Conservation (phyloP, 2,888 invertebrate species). For the Phaonia tiefii region DNA sequence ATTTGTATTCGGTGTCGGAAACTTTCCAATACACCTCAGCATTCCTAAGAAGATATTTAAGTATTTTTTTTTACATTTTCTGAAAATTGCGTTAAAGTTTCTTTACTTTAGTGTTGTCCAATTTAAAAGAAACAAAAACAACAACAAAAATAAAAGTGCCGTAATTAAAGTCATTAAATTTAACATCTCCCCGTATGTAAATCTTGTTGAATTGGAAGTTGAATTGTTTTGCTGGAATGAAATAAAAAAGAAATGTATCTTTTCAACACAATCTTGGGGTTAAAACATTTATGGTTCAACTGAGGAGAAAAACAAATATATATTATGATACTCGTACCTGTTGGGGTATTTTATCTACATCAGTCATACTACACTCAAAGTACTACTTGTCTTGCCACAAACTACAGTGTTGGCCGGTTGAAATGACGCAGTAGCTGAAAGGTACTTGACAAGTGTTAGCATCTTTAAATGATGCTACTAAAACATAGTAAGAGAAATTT, state of each 20-base stretch:
- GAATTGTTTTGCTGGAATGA: conserved; percentile 12
- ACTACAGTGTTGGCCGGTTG: no score
- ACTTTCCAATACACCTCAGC: not conserved
- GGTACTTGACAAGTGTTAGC: no score
- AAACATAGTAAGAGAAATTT: no score
- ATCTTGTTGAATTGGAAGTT: conserved; percentile 63
- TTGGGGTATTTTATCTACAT: not conserved
- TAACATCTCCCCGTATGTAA: conserved; percentile 63
- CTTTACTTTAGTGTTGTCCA: not conserved
- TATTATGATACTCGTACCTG: conserved; percentile 23
- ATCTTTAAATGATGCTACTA: no score
- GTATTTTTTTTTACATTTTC: conserved; percentile 63
- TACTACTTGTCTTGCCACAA: no score
- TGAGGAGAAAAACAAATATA: no score
- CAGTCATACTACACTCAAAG: no score
- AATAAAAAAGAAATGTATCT: conserved; percentile 52
- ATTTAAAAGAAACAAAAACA: no score
- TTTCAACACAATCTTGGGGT: conserved; percentile 61
- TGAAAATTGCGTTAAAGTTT: conserved; percentile 19
- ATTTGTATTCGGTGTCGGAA: conserved; percentile 44
- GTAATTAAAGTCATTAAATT: conserved; percentile 67
- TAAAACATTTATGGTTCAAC: conserved; percentile 61
- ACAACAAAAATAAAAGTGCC: no score
- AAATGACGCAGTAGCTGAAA: no score
- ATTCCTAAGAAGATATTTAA: conserved; percentile 47